Evolutionary conservation across 2,797 vertebrate species (phyloP), one percentile per base, ranked within the genome.

Genomic region (Gadopsis marmoratus): DNA sequence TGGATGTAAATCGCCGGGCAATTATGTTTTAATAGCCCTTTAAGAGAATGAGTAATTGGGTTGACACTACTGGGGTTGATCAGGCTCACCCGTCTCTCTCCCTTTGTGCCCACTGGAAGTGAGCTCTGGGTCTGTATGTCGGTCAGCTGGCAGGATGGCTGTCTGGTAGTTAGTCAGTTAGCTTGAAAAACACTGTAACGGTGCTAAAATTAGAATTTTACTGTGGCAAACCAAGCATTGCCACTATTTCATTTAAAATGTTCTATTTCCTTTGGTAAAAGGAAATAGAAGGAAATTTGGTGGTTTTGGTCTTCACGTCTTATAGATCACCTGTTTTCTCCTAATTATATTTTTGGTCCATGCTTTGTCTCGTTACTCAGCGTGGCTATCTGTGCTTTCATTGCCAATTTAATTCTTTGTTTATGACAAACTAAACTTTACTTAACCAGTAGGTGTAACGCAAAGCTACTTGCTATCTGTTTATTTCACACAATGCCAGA

Each of bases 21-120:
- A 96, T 96, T 95, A 96, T 95, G 95, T 95, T 95, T 95, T 95
- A 96, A 95, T 96, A 93, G 93, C 89, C 94, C 94, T 95, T 95
- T 95, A 96, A 95, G 93, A 95, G 94, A 95, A 95, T 95, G 95
- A 95, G 92, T 96, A 95, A 96, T 95, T 95, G 92, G 92, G 92
- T 93, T 94, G 92, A 94, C 90, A 94, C 90, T 92, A 82, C 89
- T 88, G 86, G 90, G 91, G 94, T 90, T 95, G 94, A 95, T 95
- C 94, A 92, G 88, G 78, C 93, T 93, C 91, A 92, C 91, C 93
- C 91, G 91, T 92, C 94, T 92, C 91, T 88, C 81, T 90, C 84
- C 89, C 87, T 89, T 85, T 86, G 90, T 90, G 84, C 83, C 92
- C 88, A 26, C 59, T 79, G 79, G 79, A 84, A 79, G 86, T 37